A percentile compares a stretch with the other conserved stretches of the same genome.
Conservation (phyloP, 2,888 invertebrate genomes). For the Sympetrum striolatum region DNA sequence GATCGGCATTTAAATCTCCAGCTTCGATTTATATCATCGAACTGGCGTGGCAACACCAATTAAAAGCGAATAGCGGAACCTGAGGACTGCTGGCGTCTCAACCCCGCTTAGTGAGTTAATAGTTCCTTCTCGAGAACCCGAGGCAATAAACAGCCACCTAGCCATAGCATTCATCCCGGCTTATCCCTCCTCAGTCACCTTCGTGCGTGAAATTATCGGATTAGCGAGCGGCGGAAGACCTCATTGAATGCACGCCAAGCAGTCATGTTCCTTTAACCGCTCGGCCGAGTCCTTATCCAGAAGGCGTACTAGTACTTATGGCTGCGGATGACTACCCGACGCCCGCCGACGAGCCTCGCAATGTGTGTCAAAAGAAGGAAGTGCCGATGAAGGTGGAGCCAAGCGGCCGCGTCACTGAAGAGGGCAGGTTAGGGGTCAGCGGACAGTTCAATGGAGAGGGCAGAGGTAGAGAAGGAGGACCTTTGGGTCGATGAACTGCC, state of each 20-base stretch:
- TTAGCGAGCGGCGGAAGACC: background rate
- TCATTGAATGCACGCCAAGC: background rate
- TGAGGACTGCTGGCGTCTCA: too few species aligned
- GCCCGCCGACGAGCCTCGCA: background rate
- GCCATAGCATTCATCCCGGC: background rate
- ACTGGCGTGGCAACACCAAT: too few species aligned
- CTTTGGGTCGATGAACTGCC: background rate
- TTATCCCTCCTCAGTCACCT: background rate
- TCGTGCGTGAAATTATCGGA: background rate
- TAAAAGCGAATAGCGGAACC: too few species aligned
- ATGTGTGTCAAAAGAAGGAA: background rate
- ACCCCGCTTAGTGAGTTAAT: background rate
- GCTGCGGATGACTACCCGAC: background rate
- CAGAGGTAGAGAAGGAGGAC: background rate
- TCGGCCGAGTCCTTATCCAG: background rate
- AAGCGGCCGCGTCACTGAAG: background rate
- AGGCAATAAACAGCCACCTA: background rate
- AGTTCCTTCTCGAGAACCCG: background rate
- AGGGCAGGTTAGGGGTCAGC: background rate
- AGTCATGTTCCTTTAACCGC: background rate
- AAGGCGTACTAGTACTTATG: background rate
- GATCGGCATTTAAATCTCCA: too few species aligned
- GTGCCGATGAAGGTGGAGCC: background rate
- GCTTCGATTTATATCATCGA: too few species aligned
- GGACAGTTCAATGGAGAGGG: background rate